Evolutionary conservation across 1,140 invertebrate genomes (phyloP), one percentile per base, ranked within the genome.

Genomic region (Sinonovacula constricta): DNA sequence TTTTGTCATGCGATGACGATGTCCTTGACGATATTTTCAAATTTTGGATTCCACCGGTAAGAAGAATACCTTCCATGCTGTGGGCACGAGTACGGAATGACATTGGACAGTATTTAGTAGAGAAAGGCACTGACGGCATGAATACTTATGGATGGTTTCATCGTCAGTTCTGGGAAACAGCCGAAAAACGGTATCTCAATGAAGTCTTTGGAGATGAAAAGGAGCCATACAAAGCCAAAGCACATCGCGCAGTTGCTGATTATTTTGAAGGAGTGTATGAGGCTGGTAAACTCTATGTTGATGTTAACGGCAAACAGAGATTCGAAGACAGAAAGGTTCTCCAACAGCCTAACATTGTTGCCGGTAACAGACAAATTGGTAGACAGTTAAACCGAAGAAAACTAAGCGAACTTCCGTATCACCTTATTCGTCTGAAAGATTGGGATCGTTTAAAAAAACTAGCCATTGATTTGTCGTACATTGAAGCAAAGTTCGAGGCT

Each of bases 91-190:
- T 89, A 36, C 92, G 97, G 26, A 97, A 97, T 85, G 97, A 99
- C 92, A 92, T 99, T 33, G 97, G 97, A 0, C 97, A 97, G 89
- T 99, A 99, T 90, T 89, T 99, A n/a, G 97, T 96, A 0, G 97
- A 99, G 91, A 92, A 97, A 53, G 97, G 99, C 88, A 97, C 97
- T 0, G 97, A 99, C 87, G 83, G 77, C 0, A 76, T 83, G 5
- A 57, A 79, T 7, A 83, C 87, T 3, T 81, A 83, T 28, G 67
- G 79, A 15, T 88, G 87, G 86, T 82, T 82, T 31, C 84, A 89
- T 56, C 65, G 75, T 4, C 83, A 86, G 59, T 85, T 89, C 49
- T 68, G 69, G n/a, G 56, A 82, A 31, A 72, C 72, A 3, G 97
- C 79, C 0, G 60, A 94, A 59, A 96, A 98, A 90, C 91, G 97